Evolutionary conservation across 2,888 invertebrate species (phyloP).

Genomic region (Norana najaformis): DNA sequence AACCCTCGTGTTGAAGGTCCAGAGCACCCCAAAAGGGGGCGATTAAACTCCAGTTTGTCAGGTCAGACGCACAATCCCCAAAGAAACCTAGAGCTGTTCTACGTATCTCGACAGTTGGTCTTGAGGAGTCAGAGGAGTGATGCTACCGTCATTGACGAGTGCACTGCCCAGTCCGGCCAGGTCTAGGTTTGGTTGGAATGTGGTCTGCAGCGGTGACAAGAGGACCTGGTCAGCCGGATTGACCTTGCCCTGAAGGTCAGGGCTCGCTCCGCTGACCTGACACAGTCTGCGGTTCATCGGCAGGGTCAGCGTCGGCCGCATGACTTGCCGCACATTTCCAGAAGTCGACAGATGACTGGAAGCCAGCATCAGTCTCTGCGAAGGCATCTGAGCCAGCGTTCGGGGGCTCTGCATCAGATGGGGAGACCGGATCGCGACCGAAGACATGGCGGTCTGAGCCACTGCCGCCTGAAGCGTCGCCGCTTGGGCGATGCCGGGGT

Average conservation of each 20-base stretch:
- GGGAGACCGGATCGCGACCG: not conserved
- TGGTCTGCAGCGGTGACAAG: conserved; percentile 6
- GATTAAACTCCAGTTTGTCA: not conserved
- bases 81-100: conserved; percentile 67
- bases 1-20: not conserved
- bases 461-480: no score
- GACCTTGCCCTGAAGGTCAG: conserved; percentile 13
- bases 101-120: conserved; percentile 94
- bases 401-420: not conserved
- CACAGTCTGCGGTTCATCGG: not conserved
- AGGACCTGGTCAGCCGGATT: conserved; percentile 18
- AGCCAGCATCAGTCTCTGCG: not conserved
- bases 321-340: not conserved
- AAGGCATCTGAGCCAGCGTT: not conserved
- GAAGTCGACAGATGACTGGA: not conserved
- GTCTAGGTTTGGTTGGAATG: not conserved
- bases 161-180: not conserved
- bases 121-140: conserved; percentile 86
- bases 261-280: not conserved
- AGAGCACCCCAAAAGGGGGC: not conserved
- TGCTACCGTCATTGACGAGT: conserved; percentile 69
- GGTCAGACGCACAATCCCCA: not conserved
- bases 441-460: not conserved
- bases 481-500: not conserved
- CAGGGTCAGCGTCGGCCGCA: not conserved